These are phyloP conservation scores for Cantharis rustica DNA, from an alignment of 2,888 invertebrate genomes.

Conservation along the genomic window DNA sequence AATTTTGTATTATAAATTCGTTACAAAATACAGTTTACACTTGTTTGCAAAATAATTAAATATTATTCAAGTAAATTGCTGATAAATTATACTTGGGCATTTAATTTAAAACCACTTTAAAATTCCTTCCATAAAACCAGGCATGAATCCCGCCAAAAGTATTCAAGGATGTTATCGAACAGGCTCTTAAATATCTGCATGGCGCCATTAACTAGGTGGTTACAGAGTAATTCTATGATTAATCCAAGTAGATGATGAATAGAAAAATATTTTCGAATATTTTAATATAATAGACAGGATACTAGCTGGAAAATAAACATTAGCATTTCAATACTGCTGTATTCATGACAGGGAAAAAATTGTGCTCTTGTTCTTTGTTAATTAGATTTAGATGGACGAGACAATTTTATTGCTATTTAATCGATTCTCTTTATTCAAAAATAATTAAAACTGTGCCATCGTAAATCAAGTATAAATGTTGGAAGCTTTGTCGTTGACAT, in stretches of 20 bases:
- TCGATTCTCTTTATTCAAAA: not conserved
- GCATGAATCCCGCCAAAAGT: not conserved
- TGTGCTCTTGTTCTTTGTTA: not conserved
- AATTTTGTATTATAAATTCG: slow-evolving; percentile 6
- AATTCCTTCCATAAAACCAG: not conserved
- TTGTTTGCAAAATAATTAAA: not conserved
- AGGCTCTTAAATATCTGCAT: not conserved
- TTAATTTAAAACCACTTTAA: not conserved
- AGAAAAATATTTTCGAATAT: too few species aligned
- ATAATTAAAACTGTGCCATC: not conserved
- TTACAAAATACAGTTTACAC: not conserved
- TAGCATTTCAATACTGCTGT: too few species aligned
- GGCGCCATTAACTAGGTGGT: not conserved
- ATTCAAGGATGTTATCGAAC: not conserved
- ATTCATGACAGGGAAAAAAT: not conserved
- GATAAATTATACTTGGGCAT: not conserved
- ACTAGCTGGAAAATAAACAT: too few species aligned
- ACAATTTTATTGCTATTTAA: not conserved
- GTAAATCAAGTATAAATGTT: not conserved
- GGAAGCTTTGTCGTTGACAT: not conserved
- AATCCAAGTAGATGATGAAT: too few species aligned
- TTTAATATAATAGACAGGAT: too few species aligned
- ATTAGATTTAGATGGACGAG: not conserved
- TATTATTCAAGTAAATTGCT: not conserved
- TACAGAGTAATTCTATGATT: not conserved